These are phyloP conservation scores for Ochlodes sylvanus DNA, from an alignment of 2,888 invertebrate species.

Conservation along the genomic window DNA sequence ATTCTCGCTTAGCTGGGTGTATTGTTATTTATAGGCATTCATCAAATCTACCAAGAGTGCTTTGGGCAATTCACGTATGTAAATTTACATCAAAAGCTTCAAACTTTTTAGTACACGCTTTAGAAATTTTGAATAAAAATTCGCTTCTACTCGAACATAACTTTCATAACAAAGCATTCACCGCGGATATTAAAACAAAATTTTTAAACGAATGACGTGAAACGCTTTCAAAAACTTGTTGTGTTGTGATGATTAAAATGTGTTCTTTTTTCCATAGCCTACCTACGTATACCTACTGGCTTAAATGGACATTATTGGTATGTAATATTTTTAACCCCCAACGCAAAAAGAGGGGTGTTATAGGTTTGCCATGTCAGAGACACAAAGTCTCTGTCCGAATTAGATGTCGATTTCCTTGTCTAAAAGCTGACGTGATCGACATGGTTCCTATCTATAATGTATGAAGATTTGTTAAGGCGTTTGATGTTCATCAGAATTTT, in stretches of 20 bases:
- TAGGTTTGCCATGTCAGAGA: too few relatives aligned
- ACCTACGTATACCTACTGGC: too few relatives aligned
- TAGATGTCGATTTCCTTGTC: too few relatives aligned
- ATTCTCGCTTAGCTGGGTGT: background rate
- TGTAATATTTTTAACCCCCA: too few relatives aligned
- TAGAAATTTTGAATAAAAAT: slow-evolving; percentile 5
- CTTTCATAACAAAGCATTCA: background rate
- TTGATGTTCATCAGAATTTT: too few relatives aligned
- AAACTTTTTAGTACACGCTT: slow-evolving; percentile 5
- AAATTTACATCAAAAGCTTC: slow-evolving; percentile 8
- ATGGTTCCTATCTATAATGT: too few relatives aligned
- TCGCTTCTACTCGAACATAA: background rate
- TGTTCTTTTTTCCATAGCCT: too few relatives aligned
- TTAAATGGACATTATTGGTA: too few relatives aligned
- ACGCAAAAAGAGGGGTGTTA: too few relatives aligned
- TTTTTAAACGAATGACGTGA: background rate
- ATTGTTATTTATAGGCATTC: slow-evolving; percentile 4
- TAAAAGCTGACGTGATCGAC: too few relatives aligned
- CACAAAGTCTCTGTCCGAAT: too few relatives aligned
- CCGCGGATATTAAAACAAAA: slow-evolving; percentile 1
- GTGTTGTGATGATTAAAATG: background rate
- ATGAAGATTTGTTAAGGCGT: too few relatives aligned
- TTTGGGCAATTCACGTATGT: background rate
- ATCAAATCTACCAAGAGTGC: background rate
- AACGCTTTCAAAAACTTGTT: background rate